Percentiles rank a stretch among this genome's conserved stretches.
Evolutionary conservation across 30 jellyfish, hydroid and myxozoan genomes (phyloP).

Genomic region (Hydractinia symbiolongicarpus): DNA sequence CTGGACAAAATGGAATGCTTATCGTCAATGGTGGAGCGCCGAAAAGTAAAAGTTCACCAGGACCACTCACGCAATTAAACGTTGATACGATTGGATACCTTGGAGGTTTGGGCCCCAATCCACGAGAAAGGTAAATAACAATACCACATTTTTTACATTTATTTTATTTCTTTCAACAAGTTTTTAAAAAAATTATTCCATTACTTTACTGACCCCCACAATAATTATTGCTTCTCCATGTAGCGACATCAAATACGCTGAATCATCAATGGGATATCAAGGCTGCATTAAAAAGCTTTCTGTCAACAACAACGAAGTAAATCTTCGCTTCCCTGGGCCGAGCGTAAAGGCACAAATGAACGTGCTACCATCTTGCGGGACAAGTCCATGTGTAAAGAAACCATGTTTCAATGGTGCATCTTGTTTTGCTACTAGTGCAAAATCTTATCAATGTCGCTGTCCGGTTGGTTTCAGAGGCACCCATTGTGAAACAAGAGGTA

Average conservation of each 20-base stretch:
- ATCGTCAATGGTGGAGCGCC: constrained; percentile 36
- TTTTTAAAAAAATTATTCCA: not conserved
- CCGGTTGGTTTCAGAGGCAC: constrained; percentile 71
- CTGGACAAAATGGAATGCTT: constrained; percentile 52
- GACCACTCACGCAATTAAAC: constrained; percentile 52
- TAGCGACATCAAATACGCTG: constrained; percentile 34
- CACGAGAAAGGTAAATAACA: constrained; percentile 3
- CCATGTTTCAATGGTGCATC: constrained; percentile 77
- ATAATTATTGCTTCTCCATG: not conserved
- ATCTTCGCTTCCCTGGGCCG: constrained; percentile 69
- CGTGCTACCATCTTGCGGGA: constrained; percentile 66
- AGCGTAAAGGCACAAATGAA: constrained; percentile 46
- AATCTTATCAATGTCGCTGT: constrained; percentile 73
- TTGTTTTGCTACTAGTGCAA: constrained; percentile 86
- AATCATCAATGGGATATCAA: constrained; percentile 47
- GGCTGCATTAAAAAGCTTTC: constrained; percentile 61
- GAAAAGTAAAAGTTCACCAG: constrained; percentile 39
- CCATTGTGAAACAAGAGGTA: constrained; percentile 58
- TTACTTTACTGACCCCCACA: not conserved
- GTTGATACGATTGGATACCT: constrained; percentile 43
- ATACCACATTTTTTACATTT: not conserved
- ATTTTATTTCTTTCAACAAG: not conserved
- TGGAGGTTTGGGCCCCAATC: constrained; percentile 36
- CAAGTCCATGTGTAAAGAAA: constrained; percentile 59
- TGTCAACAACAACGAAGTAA: constrained; percentile 48